phyloP scores from a whole-genome alignment of 2,797 vertebrate genomes.

The Nasua narica region DNA sequence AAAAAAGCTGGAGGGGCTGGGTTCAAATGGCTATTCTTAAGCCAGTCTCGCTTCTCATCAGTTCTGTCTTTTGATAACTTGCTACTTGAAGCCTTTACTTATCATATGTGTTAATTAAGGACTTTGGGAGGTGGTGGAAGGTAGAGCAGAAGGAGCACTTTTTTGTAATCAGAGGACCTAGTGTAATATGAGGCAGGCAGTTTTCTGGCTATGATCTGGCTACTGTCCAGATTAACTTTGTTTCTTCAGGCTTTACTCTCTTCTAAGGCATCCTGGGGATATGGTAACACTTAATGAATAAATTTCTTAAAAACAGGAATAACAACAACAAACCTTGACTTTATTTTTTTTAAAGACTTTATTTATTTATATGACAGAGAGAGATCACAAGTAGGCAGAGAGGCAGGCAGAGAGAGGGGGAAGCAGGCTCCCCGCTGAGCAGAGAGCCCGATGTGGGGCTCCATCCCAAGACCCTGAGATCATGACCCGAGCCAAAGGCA shows the following conservation, averaged over 20 bases:
- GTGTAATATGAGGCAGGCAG: background rate
- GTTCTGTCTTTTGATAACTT: background rate
- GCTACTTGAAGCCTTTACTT: background rate
- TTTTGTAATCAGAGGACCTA: background rate
- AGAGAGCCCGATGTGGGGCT: no score
- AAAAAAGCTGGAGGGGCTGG: background rate
- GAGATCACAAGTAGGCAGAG: no score
- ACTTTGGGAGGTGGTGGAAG: background rate
- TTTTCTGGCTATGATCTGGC: background rate
- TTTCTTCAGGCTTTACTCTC: background rate
- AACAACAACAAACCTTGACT: background rate
- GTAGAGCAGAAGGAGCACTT: background rate
- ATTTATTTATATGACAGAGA: no score
- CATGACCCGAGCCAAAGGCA: no score
- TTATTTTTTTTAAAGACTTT: background rate
- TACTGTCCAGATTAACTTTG: background rate
- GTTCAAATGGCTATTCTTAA: background rate
- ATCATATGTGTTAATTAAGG: background rate
- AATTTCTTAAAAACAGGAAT: background rate
- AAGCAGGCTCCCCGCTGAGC: no score
- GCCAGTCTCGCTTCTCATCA: background rate
- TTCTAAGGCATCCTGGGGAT: background rate
- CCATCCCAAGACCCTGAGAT: no score
- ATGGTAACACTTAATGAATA: background rate
- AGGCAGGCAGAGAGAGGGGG: no score